These are phyloP conservation scores for Coelogynopora nodosa DNA, from an alignment of 2,888 invertebrate species.

Conservation along the genomic window DNA sequence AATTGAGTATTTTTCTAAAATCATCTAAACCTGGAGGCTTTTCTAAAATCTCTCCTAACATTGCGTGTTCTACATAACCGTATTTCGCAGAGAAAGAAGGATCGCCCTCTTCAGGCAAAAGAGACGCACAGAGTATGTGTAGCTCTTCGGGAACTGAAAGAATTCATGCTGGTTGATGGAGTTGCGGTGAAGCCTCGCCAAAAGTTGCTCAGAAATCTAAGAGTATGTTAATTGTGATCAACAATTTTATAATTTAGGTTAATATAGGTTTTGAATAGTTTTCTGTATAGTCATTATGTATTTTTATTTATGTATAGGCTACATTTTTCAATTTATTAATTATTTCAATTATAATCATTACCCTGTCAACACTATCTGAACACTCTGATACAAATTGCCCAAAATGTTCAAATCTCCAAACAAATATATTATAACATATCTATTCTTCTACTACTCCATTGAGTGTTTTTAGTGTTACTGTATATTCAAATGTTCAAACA, in stretches of 20 bases:
- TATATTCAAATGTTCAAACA: too few species aligned
- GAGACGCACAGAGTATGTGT: slow-evolving; percentile 29
- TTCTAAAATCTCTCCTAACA: neutral
- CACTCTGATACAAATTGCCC: too few species aligned
- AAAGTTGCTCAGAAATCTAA: slow-evolving; percentile 49
- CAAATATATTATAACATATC: too few species aligned
- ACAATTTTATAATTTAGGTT: neutral
- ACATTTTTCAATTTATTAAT: too few species aligned
- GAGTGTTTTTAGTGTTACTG: too few species aligned
- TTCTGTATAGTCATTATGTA: neutral
- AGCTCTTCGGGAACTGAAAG: slow-evolving; percentile 47
- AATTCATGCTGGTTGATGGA: slow-evolving; percentile 47
- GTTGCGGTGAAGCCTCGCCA: slow-evolving; percentile 47
- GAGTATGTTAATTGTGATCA: slow-evolving; percentile 43
- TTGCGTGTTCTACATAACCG: neutral
- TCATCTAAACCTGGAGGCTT: neutral
- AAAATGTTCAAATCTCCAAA: too few species aligned
- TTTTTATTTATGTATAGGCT: neutral
- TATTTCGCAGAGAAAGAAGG: slow-evolving; percentile 34
- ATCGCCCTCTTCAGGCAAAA: slow-evolving; percentile 25
- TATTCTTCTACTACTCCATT: too few species aligned
- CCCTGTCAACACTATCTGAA: too few species aligned
- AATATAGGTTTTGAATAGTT: too few species aligned
- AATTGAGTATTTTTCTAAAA: neutral
- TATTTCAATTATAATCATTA: too few species aligned